phyloP scores from a whole-genome alignment of 1,140 invertebrate genomes.

The Pantala flavescens region DNA sequence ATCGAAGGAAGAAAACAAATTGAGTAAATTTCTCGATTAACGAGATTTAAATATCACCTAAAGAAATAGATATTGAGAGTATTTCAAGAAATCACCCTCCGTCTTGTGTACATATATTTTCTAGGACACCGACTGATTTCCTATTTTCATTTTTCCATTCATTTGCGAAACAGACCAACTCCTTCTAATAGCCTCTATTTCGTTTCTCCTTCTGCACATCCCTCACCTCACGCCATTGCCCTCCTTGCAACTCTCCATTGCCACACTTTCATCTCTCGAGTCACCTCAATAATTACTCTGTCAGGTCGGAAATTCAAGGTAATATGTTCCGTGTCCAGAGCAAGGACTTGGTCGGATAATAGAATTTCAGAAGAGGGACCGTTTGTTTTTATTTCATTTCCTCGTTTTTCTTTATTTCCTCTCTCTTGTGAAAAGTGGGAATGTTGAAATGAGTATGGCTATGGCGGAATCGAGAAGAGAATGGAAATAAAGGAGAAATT shows the following conservation, averaged over 20 bases:
- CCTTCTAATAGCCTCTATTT: not conserved
- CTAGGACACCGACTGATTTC: not conserved
- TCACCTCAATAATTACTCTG: not conserved
- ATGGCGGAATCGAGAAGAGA: not conserved
- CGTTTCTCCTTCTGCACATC: not conserved
- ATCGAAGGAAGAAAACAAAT: too few species aligned
- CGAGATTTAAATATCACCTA: too few species aligned
- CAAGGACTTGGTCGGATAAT: constrained; percentile 5
- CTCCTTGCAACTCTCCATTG: not conserved
- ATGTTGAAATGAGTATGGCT: not conserved
- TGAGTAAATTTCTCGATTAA: too few species aligned
- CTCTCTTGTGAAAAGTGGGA: not conserved
- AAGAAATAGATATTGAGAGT: too few species aligned
- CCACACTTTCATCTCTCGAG: not conserved
- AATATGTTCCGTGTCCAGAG: not conserved
- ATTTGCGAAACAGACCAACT: not conserved
- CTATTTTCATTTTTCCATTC: not conserved
- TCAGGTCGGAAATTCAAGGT: constrained; percentile 8
- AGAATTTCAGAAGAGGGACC: not conserved
- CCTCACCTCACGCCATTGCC: constrained; percentile 1
- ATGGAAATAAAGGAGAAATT: not conserved
- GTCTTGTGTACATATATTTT: too few species aligned
- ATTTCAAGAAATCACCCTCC: too few species aligned
- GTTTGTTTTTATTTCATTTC: constrained; percentile 8
- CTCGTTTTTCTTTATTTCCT: not conserved